Conservation (phyloP, 2,797 vertebrate genomes). For the Botia almorhae region DNA sequence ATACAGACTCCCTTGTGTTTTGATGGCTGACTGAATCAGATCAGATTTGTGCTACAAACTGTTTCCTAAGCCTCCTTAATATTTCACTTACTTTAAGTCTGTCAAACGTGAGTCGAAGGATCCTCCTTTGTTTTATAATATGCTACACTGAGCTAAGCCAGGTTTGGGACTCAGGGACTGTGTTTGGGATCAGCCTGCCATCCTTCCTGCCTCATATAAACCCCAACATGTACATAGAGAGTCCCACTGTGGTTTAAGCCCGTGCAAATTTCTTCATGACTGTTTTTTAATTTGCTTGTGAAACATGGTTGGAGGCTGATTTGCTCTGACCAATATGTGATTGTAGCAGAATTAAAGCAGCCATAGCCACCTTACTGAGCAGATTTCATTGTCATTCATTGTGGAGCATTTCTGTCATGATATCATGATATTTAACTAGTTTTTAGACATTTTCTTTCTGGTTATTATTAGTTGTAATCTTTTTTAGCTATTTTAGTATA, state of each 20-base stretch:
- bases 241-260: slow-evolving; percentile 18
- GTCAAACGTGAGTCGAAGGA: slow-evolving; percentile 10
- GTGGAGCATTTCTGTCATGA: slow-evolving; percentile 64
- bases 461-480: not conserved
- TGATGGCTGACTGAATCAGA: slow-evolving; percentile 53
- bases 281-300: slow-evolving; percentile 66
- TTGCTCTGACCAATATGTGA: slow-evolving; percentile 65
- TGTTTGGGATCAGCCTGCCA: not conserved
- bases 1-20: slow-evolving; percentile 32
- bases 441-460: not conserved
- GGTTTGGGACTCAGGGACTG: slow-evolving; percentile 7
- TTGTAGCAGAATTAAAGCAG: slow-evolving; percentile 73
- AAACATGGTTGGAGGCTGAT: slow-evolving; percentile 68
- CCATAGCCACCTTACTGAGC: slow-evolving; percentile 68
- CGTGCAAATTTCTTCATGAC: not conserved
- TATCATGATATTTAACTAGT: not conserved
- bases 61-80: slow-evolving; percentile 39
- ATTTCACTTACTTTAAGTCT: slow-evolving; percentile 32
- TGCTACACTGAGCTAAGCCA: slow-evolving; percentile 11
- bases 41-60: slow-evolving; percentile 46
- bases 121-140: slow-evolving; percentile 33
- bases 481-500: too few relatives aligned
- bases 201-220: slow-evolving; percentile 3
- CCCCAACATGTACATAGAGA: slow-evolving; percentile 26
- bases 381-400: slow-evolving; percentile 37